Base-by-base conservation (phyloP, 2,113 vertebrate genomes). In the Lagopus muta region DNA sequence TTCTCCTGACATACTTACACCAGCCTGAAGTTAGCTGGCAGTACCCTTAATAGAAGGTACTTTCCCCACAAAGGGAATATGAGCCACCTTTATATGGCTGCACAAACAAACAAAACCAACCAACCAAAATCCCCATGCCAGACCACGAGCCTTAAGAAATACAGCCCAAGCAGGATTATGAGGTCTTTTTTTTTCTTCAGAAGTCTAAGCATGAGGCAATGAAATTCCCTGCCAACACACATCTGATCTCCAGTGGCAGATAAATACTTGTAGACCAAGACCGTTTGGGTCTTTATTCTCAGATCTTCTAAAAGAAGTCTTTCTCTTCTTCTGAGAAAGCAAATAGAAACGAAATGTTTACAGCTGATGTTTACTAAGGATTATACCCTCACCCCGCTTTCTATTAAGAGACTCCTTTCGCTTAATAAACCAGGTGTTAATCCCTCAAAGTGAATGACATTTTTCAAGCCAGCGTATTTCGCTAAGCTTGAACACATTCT, bases 341-440 rank as follows among this genome's bases (percentile, higher is more conserved):
- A 88, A 89, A 83, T 2, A n/a, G 57, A 91, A 94, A 93, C 36
- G 5, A 80, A 87, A 92, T 60, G 57, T 75, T 91, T 91, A 88
- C 65, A 83, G 60, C 11, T 4, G 0, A 57, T 8, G 30, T 75
- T 92, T 94, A 72, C 47, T 3, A 67, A 69, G 90, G 88, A 88
- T 96, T 88, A 90, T 32, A 92, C 70, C 47, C 73, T 83, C 47
- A 71, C 83, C 28, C 95, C 78, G 52, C 65, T 92, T 94, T 75
- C 90, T 90, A 65, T 75, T 90, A 88, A 71, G 64, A 88, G 72
- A 86, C 22, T 86, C 52, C 38, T 65, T 52, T 65, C 88, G 80
- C 82, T 94, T 77, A 88, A 93, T 89, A 87, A 95, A 88, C 47
- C 66, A 13, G 24, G 1, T 77, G 91, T 80, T 94, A 96, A 94